Conservation (phyloP, 2,888 invertebrate species). For the Aporophyla lueneburgensis region DNA sequence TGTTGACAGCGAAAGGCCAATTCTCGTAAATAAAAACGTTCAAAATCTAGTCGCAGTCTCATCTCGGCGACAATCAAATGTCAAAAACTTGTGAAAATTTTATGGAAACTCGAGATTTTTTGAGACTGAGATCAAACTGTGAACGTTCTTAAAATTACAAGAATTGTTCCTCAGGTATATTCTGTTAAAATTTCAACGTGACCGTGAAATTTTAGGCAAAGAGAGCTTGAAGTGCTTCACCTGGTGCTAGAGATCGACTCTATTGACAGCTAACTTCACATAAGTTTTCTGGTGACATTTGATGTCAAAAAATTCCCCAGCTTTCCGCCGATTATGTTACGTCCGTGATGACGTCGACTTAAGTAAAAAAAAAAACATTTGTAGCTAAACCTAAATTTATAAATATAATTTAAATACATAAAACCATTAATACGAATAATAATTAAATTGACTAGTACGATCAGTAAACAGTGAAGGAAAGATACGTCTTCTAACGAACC, state of each 20-base stretch:
- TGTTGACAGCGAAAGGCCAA: no score
- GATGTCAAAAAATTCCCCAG: neutral
- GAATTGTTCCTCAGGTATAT: neutral
- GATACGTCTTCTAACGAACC: neutral
- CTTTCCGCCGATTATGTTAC: no score
- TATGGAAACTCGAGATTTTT: no score
- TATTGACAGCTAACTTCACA: neutral
- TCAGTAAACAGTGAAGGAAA: neutral
- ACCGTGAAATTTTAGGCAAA: neutral
- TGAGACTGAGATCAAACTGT: no score
- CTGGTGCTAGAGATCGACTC: no score
- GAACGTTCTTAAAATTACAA: no score
- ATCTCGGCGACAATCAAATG: no score
- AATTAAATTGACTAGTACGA: constrained; percentile 28
- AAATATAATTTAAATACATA: neutral
- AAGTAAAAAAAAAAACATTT: neutral
- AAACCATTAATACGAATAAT: neutral
- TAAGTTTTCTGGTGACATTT: neutral
- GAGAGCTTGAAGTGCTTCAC: neutral
- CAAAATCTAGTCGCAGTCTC: no score
- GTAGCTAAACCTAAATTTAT: constrained; percentile 6
- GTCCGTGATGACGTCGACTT: no score
- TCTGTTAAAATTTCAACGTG: neutral
- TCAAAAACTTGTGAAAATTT: no score
- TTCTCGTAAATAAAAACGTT: no score